Evolutionary conservation across 2,888 invertebrate genomes (phyloP), one percentile per base, ranked within the genome.

Genomic region (Drosophila maculinotata): DNA sequence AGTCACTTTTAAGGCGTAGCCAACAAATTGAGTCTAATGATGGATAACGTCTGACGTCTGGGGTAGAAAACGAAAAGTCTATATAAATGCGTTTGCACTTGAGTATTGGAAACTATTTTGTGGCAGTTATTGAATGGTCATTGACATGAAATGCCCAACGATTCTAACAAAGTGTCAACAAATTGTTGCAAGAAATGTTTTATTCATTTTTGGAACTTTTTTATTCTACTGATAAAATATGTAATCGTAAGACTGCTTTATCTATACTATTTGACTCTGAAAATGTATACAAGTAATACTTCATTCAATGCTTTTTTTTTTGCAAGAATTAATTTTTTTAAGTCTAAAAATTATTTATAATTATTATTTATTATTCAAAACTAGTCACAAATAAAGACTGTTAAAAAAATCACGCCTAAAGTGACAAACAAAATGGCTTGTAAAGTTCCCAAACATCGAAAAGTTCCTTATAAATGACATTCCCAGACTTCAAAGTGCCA

Each of bases 1-100:
- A 78, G 76, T 82, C 87, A 87, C 67, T 57, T 52, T 69, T 58
- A 66, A 71, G 81, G 87, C 87, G 84, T 84, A 64, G 68, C 67
- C 63, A 77, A 87, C 81, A 81, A 81, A 81, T 81, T 81, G 81
- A 74, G 71, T 84, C 81, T 81, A 81, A 81, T 81, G 84, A 87
- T 87, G 81, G 73, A 79, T 79, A 79, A 70, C 72, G 53, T 76
- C 56, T 51, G 56, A 39, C 47, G 56, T 25, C 10, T 35, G 36
- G 35, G 14, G 33, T 30, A 30, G 14, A 9, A 15, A 17, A 38
- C 15, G n/a, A n/a, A n/a, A n/a, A n/a, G n/a, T n/a, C n/a, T n/a
- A n/a, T n/a, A n/a, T n/a, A 53, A 38, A 51, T 49, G 23, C 30
- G 38, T 14, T 26, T 41, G 66, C 79, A 67, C 79, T 85, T 85